These are phyloP conservation scores for Gymnorhina tibicen DNA, from an alignment of 2,113 vertebrate genomes.

Conservation along the genomic window DNA sequence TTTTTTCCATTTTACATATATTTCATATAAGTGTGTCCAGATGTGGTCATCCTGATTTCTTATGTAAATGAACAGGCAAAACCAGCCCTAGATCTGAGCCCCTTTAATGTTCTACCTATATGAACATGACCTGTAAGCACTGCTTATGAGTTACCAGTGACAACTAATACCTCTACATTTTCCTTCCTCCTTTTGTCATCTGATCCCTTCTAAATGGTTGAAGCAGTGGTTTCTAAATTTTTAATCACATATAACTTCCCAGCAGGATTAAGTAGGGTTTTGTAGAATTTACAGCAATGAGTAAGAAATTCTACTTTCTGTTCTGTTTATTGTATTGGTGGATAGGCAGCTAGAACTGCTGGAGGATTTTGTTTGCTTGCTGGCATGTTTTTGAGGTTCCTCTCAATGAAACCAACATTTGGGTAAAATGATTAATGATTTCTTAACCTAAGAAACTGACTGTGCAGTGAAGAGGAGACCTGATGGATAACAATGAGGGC, in stretches of 20 bases:
- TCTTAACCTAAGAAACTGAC: not conserved
- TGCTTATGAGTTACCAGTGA: not conserved
- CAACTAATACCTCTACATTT: not conserved
- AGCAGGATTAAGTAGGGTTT: not conserved
- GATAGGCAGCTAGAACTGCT: not conserved
- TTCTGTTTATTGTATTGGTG: not conserved
- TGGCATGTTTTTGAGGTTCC: not conserved
- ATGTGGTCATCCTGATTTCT: not conserved
- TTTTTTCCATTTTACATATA: not conserved
- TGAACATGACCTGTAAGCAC: not conserved
- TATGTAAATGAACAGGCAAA: not conserved
- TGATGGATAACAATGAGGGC: not conserved
- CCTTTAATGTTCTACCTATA: not conserved
- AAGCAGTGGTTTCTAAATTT: not conserved
- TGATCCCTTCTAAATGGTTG: not conserved
- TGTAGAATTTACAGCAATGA: not conserved
- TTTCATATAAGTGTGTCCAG: not conserved
- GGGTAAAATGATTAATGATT: not conserved
- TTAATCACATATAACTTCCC: not conserved
- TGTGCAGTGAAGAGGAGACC: not conserved
- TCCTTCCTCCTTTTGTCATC: not conserved
- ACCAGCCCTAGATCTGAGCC: not conserved
- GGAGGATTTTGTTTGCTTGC: not conserved
- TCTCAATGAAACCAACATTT: not conserved
- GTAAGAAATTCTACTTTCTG: not conserved